These are phyloP conservation scores for Pinctada fucata DNA, from an alignment of 2,888 invertebrate species.

Conservation along the genomic window DNA sequence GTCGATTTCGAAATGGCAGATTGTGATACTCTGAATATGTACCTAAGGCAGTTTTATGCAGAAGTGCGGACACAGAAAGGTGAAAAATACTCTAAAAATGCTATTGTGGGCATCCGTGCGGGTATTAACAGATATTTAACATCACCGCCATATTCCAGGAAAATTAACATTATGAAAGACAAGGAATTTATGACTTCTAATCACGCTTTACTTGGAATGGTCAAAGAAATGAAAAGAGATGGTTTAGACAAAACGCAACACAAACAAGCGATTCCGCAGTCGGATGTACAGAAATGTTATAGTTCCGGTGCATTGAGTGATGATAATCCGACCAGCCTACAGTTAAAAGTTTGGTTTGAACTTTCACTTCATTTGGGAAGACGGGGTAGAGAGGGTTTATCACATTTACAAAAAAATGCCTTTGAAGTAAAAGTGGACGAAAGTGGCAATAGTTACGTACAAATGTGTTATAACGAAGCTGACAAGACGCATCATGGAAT, in stretches of 20 bases:
- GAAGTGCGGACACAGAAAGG: too few relatives aligned
- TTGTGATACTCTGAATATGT: too few relatives aligned
- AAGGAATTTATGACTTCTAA: not conserved
- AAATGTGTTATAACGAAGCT: constrained; percentile 32
- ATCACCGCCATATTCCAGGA: not conserved
- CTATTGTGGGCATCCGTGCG: too few relatives aligned
- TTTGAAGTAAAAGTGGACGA: constrained; percentile 6
- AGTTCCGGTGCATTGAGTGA: not conserved
- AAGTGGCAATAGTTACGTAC: not conserved
- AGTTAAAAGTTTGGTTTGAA: not conserved
- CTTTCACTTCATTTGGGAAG: not conserved
- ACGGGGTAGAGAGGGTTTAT: constrained; percentile 11
- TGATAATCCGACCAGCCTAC: not conserved
- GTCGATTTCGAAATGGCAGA: too few relatives aligned
- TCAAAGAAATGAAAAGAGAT: not conserved
- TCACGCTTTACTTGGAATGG: not conserved
- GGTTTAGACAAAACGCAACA: not conserved
- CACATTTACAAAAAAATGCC: constrained; percentile 5
- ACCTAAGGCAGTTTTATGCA: too few relatives aligned
- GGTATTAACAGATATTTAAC: not conserved
- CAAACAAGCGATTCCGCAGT: not conserved
- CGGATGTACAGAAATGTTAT: not conserved
- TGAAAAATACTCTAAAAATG: too few relatives aligned
- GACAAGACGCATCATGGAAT: constrained; percentile 38
- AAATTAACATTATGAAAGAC: not conserved